Evolutionary conservation across 2,888 invertebrate genomes (phyloP).

Genomic region (Lysandra coridon): DNA sequence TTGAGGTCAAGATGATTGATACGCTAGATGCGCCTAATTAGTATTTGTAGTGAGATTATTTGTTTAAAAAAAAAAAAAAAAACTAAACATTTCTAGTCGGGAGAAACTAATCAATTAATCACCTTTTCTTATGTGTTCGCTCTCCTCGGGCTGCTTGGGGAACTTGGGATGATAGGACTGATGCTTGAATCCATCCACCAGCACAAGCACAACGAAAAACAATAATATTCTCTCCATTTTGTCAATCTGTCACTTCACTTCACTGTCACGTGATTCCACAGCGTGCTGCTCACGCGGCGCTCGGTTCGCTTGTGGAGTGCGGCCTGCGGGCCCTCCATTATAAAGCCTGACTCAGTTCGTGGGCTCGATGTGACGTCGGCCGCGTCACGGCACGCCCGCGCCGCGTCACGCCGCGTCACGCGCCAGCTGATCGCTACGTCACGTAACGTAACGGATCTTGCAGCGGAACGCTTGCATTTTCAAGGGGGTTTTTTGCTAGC

Average conservation of each 20-base stretch:
- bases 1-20: background rate
- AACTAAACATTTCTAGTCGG: background rate
- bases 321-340: conserved; percentile 57
- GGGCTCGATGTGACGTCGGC: conserved; percentile 51
- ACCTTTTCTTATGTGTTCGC: conserved; percentile 55
- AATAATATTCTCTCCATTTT: conserved; percentile 63
- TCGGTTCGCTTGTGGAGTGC: conserved; percentile 60
- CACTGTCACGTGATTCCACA: conserved; percentile 45
- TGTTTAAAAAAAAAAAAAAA: background rate
- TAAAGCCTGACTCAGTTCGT: conserved; percentile 63
- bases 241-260: conserved; percentile 43
- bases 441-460: conserved; percentile 8
- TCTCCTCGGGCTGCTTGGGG: conserved; percentile 52
- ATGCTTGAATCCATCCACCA: conserved; percentile 52
- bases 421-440: background rate
- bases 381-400: conserved; percentile 49
- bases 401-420: conserved; percentile 50
- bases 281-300: conserved; percentile 62
- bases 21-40: background rate
- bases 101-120: conserved; percentile 6
- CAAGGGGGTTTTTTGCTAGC: conserved; percentile 7
- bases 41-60: background rate
- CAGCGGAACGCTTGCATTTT: conserved; percentile 1
- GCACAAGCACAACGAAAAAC: conserved; percentile 58
- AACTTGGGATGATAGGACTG: conserved; percentile 65